Conservation (phyloP, 2,888 invertebrate genomes). For the Gastrophysa polygoni region DNA sequence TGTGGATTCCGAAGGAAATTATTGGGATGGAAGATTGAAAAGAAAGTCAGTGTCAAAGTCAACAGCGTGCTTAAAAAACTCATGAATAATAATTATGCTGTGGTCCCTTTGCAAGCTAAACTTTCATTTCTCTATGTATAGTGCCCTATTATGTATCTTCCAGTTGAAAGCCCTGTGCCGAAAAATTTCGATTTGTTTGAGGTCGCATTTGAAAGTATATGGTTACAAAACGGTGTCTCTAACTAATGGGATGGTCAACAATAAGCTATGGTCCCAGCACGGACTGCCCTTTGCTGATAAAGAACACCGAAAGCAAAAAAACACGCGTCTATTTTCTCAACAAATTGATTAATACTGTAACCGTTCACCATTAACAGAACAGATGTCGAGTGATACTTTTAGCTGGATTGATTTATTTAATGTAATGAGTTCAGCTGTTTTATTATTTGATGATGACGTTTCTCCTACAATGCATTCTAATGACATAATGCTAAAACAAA, state of each 20-base stretch:
- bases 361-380: conserved; percentile 28
- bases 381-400: conserved; percentile 15
- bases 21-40: too few relatives aligned
- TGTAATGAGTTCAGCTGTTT: conserved; percentile 1
- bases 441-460: too few relatives aligned
- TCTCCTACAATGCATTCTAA: too few relatives aligned
- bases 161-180: neutral
- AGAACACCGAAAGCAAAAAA: conserved; percentile 35
- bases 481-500: too few relatives aligned
- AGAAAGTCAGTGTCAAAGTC: too few relatives aligned
- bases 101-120: too few relatives aligned
- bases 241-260: conserved; percentile 49
- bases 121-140: too few relatives aligned
- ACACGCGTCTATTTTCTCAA: conserved; percentile 38
- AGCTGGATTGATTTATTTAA: neutral
- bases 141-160: too few relatives aligned
- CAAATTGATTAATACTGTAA: conserved; percentile 37
- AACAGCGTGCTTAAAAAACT: too few relatives aligned
- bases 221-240: conserved; percentile 44
- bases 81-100: too few relatives aligned
- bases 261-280: conserved; percentile 2
- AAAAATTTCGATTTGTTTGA: conserved; percentile 22
- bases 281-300: conserved; percentile 17
- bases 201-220: conserved; percentile 45
- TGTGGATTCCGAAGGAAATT: too few relatives aligned